Evolutionary conservation across 2,113 vertebrate species (phyloP).

Genomic region (Chloropsis hardwickii): DNA sequence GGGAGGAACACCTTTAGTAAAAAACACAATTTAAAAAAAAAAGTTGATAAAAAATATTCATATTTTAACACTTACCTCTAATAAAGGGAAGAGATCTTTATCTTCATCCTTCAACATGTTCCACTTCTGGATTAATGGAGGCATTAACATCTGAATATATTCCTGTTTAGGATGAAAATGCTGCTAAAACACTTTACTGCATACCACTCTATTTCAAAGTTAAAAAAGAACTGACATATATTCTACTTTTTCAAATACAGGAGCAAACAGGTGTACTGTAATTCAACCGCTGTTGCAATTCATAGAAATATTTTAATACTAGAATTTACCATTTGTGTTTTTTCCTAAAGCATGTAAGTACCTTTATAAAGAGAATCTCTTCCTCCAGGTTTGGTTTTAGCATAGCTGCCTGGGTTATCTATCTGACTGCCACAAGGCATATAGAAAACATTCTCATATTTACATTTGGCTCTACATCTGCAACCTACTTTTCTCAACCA

Average conservation of each 20-base stretch:
- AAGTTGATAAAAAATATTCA: background rate
- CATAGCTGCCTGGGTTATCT: background rate
- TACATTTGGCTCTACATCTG: background rate
- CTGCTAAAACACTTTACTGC: background rate
- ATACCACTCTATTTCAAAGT: background rate
- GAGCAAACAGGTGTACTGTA: background rate
- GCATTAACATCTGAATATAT: slow-evolving; percentile 98
- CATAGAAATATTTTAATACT: background rate
- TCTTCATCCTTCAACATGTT: slow-evolving; percentile 96
- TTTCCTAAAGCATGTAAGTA: background rate
- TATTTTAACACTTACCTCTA: slow-evolving; percentile 80
- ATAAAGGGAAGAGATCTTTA: slow-evolving; percentile 95
- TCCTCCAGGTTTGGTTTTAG: background rate
- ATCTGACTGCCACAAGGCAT: background rate
- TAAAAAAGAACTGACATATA: background rate
- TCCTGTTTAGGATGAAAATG: slow-evolving; percentile 76
- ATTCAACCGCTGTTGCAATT: background rate
- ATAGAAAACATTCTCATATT: background rate
- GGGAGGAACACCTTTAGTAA: background rate
- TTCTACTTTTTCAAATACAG: background rate
- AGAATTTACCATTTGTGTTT: background rate
- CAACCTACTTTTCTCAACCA: background rate
- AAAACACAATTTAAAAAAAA: background rate
- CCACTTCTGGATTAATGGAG: slow-evolving; percentile 95
- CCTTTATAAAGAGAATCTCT: background rate